These are phyloP conservation scores for Tethea ocularis DNA, from an alignment of 2,888 invertebrate genomes.

Conservation along the genomic window DNA sequence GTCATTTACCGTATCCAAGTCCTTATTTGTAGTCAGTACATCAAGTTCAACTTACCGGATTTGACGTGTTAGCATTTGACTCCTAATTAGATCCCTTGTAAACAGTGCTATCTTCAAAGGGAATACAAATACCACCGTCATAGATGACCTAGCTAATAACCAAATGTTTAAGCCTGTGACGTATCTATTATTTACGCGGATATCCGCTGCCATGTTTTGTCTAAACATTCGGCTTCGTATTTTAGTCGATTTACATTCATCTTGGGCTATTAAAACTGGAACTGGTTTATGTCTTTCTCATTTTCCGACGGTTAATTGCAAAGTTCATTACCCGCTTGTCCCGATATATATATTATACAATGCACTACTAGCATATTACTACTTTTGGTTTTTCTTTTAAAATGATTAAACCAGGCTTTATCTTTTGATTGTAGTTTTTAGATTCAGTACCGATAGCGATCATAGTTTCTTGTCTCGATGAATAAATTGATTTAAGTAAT, in stretches of 20 bases:
- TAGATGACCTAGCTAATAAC: constrained; percentile 4
- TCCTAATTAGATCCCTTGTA: constrained; percentile 53
- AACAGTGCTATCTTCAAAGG: constrained; percentile 40
- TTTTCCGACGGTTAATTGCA: constrained; percentile 3
- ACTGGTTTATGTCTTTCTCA: constrained; percentile 6
- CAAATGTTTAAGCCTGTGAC: neutral
- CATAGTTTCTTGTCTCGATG: neutral
- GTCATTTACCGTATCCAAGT: neutral
- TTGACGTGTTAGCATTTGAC: constrained; percentile 50
- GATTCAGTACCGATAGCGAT: neutral
- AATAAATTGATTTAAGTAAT: neutral
- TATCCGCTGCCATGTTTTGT: constrained; percentile 4
- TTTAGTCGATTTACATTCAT: neutral
- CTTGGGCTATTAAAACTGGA: constrained; percentile 1
- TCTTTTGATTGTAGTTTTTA: neutral
- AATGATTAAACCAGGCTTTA: neutral
- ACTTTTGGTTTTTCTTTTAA: neutral
- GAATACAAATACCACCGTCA: constrained; percentile 18
- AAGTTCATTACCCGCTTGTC: neutral
- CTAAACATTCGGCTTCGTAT: neutral
- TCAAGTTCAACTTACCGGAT: constrained; percentile 34
- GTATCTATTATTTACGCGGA: neutral
- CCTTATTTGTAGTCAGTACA: constrained; percentile 21
- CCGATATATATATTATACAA: neutral
- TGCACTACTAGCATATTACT: neutral